Evolutionary conservation across 2,113 vertebrate species (phyloP), one percentile per base, ranked within the genome.

Genomic region (Oxyruncus cristatus): DNA sequence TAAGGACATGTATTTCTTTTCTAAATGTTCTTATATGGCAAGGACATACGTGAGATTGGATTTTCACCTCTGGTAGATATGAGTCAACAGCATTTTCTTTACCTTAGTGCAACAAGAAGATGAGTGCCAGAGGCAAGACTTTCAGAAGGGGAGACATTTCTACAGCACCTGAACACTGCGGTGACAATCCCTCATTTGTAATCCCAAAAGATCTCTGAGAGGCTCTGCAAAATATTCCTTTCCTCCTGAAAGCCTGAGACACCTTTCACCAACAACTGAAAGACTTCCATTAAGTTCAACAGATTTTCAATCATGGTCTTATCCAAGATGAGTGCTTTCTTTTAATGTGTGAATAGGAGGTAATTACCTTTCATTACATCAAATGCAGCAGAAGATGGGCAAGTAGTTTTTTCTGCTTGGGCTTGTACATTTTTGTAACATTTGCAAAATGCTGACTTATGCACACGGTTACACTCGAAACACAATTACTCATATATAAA

Each of bases 1-100:
- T 97, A 96, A 97, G 90, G 96, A 94, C 96, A 91, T 53, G 62
- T 68, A 96, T 97, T 85, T 92, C 61, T 87, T 97, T 95, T 77
- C 53, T 72, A 95, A 80, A 35, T 94, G 73, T 85, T 96, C 72
- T 63, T 88, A 74, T 85, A 50, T 67, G 66, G 47, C 66, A 95
- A 96, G 91, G 94, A 91, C 80, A 90, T 42, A 53, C 88, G 49
- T 90, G 76, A 93, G 59, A 86, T 83, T 84, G 52, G 47, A 89
- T 96, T 95, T 90, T 95, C 79, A 95, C 76, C 68, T 74, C 72
- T 79, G 20, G 72, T 74, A 84, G 65, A 30, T 80, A 37, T 32
- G 39, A 95, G 76, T 92, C 85, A 93, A 86, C 73, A 77, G 56
- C 35, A 53, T 89, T 78, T 93, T 88, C 79, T 92, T 89, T 92